Conservation (phyloP, 1,140 invertebrate species). For the Penaeus japonicus region DNA sequence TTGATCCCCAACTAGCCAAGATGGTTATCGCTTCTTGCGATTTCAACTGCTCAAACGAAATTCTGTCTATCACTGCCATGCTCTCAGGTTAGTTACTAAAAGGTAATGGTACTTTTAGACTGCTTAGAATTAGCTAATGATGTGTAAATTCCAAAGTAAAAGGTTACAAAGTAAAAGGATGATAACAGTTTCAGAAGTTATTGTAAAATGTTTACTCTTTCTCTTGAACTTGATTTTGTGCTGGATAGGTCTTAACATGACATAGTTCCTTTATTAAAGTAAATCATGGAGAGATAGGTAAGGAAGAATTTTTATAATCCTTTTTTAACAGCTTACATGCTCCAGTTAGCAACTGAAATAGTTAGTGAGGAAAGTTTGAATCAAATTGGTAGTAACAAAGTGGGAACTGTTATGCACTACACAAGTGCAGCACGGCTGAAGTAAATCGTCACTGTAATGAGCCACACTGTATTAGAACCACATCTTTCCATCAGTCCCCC, state of each 20-base stretch:
- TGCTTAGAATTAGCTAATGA: not conserved
- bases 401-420: slow-evolving; percentile 18
- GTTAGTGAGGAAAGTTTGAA: not conserved
- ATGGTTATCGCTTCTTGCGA: slow-evolving; percentile 90
- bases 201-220: too few relatives aligned
- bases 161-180: too few relatives aligned
- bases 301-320: too few relatives aligned
- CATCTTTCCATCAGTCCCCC: slow-evolving; percentile 29
- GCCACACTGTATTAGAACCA: slow-evolving; percentile 49
- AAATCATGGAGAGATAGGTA: too few relatives aligned
- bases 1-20: slow-evolving; percentile 98
- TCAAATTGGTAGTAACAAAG: slow-evolving; percentile 27
- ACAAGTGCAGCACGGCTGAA: slow-evolving; percentile 7
- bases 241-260: too few relatives aligned
- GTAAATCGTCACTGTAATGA: slow-evolving; percentile 29
- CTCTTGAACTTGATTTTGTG: too few relatives aligned
- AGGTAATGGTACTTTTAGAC: not conserved
- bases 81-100: slow-evolving; percentile 82
- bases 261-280: too few relatives aligned
- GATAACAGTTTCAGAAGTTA: too few relatives aligned
- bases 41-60: slow-evolving; percentile 99
- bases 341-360: too few relatives aligned
- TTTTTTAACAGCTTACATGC: too few relatives aligned
- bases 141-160: too few relatives aligned
- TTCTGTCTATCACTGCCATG: slow-evolving; percentile 98